A percentile compares a stretch with the other conserved stretches of the same genome.
phyloP scores from a whole-genome alignment of 2,888 invertebrate genomes.

The Scaptomyza caliginosa region DNA sequence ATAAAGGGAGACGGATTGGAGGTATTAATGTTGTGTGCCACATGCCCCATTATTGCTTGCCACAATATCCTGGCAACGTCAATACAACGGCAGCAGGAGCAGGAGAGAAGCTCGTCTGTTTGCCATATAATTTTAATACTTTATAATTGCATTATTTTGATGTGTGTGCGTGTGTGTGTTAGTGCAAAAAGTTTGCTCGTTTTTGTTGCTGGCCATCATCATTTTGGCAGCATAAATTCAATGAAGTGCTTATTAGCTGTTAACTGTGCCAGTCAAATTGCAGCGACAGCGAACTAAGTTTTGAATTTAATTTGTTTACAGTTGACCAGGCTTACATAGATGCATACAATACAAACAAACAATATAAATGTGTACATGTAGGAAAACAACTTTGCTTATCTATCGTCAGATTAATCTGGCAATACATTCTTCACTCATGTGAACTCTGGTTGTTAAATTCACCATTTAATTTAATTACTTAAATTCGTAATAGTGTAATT shows the following conservation, averaged over 20 bases:
- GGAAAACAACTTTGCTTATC: neutral
- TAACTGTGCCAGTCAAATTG: constrained; percentile 30
- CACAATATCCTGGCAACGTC: constrained; percentile 59
- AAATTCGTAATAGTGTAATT: constrained; percentile 23
- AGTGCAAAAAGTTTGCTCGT: neutral
- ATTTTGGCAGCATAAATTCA: constrained; percentile 59
- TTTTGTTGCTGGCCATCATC: constrained; percentile 16
- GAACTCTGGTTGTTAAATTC: constrained; percentile 36
- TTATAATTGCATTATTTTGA: constrained; percentile 61
- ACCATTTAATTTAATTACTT: constrained; percentile 49
- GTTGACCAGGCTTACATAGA: neutral
- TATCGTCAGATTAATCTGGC: neutral
- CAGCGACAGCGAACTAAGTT: neutral
- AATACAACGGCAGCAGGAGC: constrained; percentile 32
- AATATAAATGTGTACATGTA: no score
- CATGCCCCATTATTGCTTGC: constrained; percentile 2
- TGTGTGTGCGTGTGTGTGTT: constrained; percentile 14
- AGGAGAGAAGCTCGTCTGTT: constrained; percentile 18
- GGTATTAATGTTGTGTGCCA: neutral
- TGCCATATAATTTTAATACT: constrained; percentile 74
- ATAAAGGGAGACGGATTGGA: neutral
- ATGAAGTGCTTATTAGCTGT: constrained; percentile 71
- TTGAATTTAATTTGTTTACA: constrained; percentile 3
- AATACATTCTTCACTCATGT: constrained; percentile 35
- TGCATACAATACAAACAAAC: no score